Evolutionary conservation across 2,888 invertebrate genomes (phyloP).

Genomic region (Ochropleura leucogaster): DNA sequence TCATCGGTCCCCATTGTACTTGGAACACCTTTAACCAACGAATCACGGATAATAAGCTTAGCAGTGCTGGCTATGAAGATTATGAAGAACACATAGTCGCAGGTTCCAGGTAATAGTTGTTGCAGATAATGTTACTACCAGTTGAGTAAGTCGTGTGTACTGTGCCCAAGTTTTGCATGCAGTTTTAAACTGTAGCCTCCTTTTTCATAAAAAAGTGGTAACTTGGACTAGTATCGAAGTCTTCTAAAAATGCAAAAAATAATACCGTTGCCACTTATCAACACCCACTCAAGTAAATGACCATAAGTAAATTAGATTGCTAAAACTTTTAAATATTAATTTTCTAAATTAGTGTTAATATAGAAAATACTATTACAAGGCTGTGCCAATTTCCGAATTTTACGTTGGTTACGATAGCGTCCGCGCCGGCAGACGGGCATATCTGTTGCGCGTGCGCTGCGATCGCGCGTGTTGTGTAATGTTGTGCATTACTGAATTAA

Average conservation of each 20-base stretch:
- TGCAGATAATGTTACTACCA: neutral
- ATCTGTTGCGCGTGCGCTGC: slow-evolving; percentile 55
- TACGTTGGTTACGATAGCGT: slow-evolving; percentile 25
- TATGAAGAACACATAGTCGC: neutral
- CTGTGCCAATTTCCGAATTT: slow-evolving; percentile 34
- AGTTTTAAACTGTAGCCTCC: neutral
- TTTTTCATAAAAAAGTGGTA: neutral
- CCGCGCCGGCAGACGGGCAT: slow-evolving; percentile 34
- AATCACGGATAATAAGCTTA: neutral
- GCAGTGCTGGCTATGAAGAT: neutral
- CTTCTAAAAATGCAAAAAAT: slow-evolving; percentile 2
- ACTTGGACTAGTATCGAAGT: neutral
- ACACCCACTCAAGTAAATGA: slow-evolving; percentile 4
- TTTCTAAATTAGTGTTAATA: slow-evolving; percentile 9
- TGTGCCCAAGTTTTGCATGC: too few species aligned
- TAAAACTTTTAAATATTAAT: neutral
- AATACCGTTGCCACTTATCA: neutral
- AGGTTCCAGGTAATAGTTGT: neutral
- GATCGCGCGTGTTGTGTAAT: slow-evolving; percentile 44
- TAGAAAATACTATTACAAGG: slow-evolving; percentile 51
- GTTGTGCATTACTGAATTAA: slow-evolving; percentile 43
- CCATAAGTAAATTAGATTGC: slow-evolving; percentile 2
- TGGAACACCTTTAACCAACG: slow-evolving; percentile 1
- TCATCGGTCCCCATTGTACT: slow-evolving; percentile 14
- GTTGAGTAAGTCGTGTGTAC: neutral